These are phyloP conservation scores for Magallana gigas DNA, from an alignment of 1,140 invertebrate species.

Conservation along the genomic window DNA sequence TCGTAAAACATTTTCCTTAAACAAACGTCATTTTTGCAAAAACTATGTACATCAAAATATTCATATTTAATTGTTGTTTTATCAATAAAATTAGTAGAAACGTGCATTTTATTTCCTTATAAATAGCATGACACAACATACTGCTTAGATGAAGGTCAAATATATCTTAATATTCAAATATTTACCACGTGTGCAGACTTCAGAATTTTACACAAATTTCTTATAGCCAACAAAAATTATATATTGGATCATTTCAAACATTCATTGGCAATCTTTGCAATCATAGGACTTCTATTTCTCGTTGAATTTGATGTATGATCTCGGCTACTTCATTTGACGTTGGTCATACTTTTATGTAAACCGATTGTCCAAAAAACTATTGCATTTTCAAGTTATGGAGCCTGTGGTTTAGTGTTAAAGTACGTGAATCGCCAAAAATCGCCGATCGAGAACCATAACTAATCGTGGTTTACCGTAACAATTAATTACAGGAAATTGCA, in stretches of 20 bases:
- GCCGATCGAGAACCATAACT: background rate
- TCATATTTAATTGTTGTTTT: too few species aligned
- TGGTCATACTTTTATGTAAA: background rate
- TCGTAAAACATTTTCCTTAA: too few species aligned
- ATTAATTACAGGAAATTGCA: background rate
- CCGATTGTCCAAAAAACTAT: slow-evolving; percentile 9
- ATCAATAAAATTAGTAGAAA: too few species aligned
- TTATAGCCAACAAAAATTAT: too few species aligned
- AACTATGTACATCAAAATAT: too few species aligned
- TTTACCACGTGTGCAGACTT: too few species aligned
- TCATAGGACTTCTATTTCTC: slow-evolving; percentile 2
- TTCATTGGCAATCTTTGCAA: background rate
- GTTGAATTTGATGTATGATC: slow-evolving; percentile 12
- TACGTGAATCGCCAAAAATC: slow-evolving; percentile 30
- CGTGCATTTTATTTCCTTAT: too few species aligned
- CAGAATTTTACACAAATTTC: too few species aligned
- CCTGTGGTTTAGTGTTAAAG: background rate
- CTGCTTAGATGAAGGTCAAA: background rate
- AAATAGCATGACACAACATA: too few species aligned
- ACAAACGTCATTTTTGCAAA: too few species aligned
- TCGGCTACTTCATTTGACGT: background rate
- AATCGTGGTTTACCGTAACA: background rate
- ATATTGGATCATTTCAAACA: too few species aligned
- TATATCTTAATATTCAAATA: too few species aligned
- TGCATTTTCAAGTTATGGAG: slow-evolving; percentile 25